Evolutionary conservation across 2,888 invertebrate species (phyloP).

Genomic region (Andrena fulva): DNA sequence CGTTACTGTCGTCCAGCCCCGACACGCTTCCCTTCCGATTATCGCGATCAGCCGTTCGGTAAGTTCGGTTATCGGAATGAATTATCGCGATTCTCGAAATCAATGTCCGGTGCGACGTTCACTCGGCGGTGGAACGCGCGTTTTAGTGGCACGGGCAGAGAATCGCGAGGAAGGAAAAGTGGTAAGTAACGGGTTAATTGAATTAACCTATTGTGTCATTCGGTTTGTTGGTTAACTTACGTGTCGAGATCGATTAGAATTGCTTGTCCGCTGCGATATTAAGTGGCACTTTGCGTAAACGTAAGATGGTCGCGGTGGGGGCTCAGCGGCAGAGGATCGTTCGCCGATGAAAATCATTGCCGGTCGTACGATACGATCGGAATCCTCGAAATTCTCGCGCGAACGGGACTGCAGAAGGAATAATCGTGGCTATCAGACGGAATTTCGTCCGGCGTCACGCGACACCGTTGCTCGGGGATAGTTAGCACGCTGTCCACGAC

Average conservation of each 20-base stretch:
- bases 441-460: background rate
- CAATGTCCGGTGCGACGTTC: background rate
- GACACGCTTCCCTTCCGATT: background rate
- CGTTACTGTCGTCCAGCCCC: conserved; percentile 7
- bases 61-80: background rate
- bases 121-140: background rate
- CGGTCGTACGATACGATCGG: conserved; percentile 19
- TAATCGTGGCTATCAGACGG: background rate
- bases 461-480: conserved; percentile 68
- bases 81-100: background rate
- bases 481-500: conserved; percentile 75
- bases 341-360: conserved; percentile 45
- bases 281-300: background rate
- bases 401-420: conserved; percentile 7
- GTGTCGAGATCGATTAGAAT: background rate
- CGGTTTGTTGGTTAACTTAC: background rate
- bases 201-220: background rate
- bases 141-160: background rate
- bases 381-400: conserved; percentile 13
- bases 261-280: background rate
- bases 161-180: background rate
- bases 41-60: conserved; percentile 5
- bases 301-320: conserved; percentile 1
- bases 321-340: conserved; percentile 58
- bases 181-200: conserved; percentile 6